Percentiles rank a stretch among this genome's conserved stretches.
These are phyloP conservation scores for Nebria salina DNA, from an alignment of 2,888 invertebrate species.

Conservation along the genomic window DNA sequence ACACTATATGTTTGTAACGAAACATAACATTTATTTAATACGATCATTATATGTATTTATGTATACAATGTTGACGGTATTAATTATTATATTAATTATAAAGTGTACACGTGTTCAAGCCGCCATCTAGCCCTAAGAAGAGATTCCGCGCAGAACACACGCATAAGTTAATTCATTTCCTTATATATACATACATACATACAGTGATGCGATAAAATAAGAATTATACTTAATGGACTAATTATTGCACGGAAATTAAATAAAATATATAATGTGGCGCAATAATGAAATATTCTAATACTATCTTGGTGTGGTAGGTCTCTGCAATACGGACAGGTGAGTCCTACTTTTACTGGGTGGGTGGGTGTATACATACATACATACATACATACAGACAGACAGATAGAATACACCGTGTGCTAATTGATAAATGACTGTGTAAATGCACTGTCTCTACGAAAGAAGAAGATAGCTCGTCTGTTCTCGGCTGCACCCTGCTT, in stretches of 20 bases:
- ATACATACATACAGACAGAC: not conserved
- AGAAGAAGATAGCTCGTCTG: too few relatives aligned
- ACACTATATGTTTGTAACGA: slow-evolving; percentile 9
- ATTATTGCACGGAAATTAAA: too few relatives aligned
- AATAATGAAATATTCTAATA: too few relatives aligned
- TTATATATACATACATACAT: too few relatives aligned
- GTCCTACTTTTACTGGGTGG: too few relatives aligned
- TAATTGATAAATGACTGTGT: slow-evolving; percentile 19
- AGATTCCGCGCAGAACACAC: not conserved
- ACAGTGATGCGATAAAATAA: too few relatives aligned
- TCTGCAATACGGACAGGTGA: too few relatives aligned
- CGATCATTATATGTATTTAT: slow-evolving; percentile 44
- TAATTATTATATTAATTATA: slow-evolving; percentile 47
- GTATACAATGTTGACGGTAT: slow-evolving; percentile 40
- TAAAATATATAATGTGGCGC: too few relatives aligned
- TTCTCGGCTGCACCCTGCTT: too few relatives aligned
- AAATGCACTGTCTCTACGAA: not conserved
- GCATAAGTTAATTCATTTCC: not conserved
- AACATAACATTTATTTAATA: slow-evolving; percentile 43
- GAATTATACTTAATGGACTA: too few relatives aligned
- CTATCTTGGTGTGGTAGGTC: too few relatives aligned
- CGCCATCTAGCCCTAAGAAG: not conserved
- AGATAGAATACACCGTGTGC: not conserved
- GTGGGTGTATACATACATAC: too few relatives aligned
- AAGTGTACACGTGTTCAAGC: slow-evolving; percentile 39